phyloP scores from a whole-genome alignment of 2,888 invertebrate genomes.

The Spisula solida region DNA sequence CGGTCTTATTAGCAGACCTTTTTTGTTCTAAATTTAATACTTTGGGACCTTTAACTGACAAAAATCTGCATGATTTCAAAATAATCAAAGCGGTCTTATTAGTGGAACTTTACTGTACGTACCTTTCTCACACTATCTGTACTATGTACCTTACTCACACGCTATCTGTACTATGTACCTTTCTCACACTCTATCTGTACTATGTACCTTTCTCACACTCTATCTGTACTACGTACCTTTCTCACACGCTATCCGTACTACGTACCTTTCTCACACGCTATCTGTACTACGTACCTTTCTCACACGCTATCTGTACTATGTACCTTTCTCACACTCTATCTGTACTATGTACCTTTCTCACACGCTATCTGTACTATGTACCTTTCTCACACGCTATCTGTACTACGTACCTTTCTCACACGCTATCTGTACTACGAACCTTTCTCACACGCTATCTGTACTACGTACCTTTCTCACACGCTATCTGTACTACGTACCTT shows the following conservation, averaged over 20 bases:
- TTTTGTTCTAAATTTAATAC: no score
- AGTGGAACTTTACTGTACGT: no score
- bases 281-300: constrained; percentile 80
- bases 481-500: constrained; percentile 80
- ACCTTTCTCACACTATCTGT: constrained; percentile 85
- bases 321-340: constrained; percentile 85
- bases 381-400: constrained; percentile 85
- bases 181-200: constrained; percentile 85
- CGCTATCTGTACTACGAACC: constrained; percentile 86
- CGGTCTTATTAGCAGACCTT: no score
- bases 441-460: constrained; percentile 83
- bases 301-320: constrained; percentile 83
- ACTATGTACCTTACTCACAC: constrained; percentile 85
- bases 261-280: constrained; percentile 85
- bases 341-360: constrained; percentile 85
- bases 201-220: constrained; percentile 85
- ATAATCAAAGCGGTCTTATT: no score
- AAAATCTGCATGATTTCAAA: no score
- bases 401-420: constrained; percentile 82
- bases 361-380: constrained; percentile 84
- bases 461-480: constrained; percentile 83
- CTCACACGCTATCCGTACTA: constrained; percentile 81
- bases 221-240: constrained; percentile 80
- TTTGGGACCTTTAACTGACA: no score
- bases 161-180: constrained; percentile 85